Base-by-base conservation (phyloP, 2,113 vertebrate genomes). In the Bufo bufo region DNA sequence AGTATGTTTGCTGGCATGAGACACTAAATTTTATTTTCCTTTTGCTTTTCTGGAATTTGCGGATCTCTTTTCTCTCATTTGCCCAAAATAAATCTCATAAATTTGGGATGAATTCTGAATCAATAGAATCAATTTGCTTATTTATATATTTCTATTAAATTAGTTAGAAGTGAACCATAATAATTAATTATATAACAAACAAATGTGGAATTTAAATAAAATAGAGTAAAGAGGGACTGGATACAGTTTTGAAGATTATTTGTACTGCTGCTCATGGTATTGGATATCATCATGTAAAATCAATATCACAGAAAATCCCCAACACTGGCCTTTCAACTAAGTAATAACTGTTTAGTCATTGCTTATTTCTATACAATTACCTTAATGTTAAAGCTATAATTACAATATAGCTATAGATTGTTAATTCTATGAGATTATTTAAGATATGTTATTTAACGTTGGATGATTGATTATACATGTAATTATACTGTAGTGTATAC, bases 341-440 rank as follows among this genome's bases (percentile, higher is more conserved):
- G 45, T 16, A 81, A 61, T 23, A 81, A 19, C 33, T 63, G 54
- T 81, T 33, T 19, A 81, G 58, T 59, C 56, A 61, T 81, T 59
- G 63, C 45, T 65, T 82, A 19, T 49, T 65, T 66, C 43, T 49
- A 63, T 63, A 66, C 80, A 65, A 82, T 82, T 63, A 66, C 17
- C 11, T 66, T 23, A 2, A 47, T 61, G 33, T 81, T 81, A 45
- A 81, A 47, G 5, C 23, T 52, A 83, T 83, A 83, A 83, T 83
- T 83, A 65, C 61, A n/a, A n/a, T n/a, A n/a, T n/a, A 69, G 45
- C 47, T 69, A 69, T 83, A 69, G 61, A 83, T 83, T 63, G 52
- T 83, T 83, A 83, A 69, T 6, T 47, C 81, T 23, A 69, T 49
- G 81, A 69, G 81, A 69, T 83, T 83, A 83, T 83, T 69, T 49